Evolutionary conservation across 2,888 invertebrate genomes (phyloP), one percentile per base, ranked within the genome.

Genomic region (Scotopteryx bipunctaria): DNA sequence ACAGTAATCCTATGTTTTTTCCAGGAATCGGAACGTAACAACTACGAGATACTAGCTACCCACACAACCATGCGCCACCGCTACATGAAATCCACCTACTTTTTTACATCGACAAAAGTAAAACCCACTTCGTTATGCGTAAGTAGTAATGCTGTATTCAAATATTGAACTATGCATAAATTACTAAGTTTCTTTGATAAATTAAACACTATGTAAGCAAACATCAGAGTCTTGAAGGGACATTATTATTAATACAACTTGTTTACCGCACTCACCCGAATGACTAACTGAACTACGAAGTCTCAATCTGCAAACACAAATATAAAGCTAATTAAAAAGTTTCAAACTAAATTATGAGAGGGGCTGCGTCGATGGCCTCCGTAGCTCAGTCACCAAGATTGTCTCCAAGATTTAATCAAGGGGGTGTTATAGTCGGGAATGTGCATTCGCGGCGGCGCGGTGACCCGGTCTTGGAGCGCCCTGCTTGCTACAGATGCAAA

Each of bases 301-400:
- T 86, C 90, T 90, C 90, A 87, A 90, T 90, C 87, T 83, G 80
- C 87, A 89, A 90, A 90, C 86, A 90, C 89, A 90, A 90, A 90
- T 87, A 89, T 89, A 89, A 90, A 90, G 87, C 89, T 90, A 90
- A 90, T 90, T 90, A 88, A 90, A 90, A 90, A 90, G 89, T 90
- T 90, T 83, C 78, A 82, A 90, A 90, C 89, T 88, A 85, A 89
- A 89, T 90, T 90, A 90, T 90, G 87, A 87, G 89, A 87, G 89
- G 88, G 90, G 87, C 84, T 81, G 82, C 78, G 79, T 70, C 76
- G 81, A 80, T 81, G 80, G 82, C 74, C 87, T 81, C 81, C 62
- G 86, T n/a, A n/a, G n/a, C n/a, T n/a, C n/a, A n/a, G n/a, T n/a
- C 82, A 87, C 88, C 84, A 86, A 84, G 86, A 85, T 86, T 85